A percentile compares a stretch with the other conserved stretches of the same genome.
Evolutionary conservation across 2,888 invertebrate genomes (phyloP).

Genomic region (Gnatocerus cornutus): DNA sequence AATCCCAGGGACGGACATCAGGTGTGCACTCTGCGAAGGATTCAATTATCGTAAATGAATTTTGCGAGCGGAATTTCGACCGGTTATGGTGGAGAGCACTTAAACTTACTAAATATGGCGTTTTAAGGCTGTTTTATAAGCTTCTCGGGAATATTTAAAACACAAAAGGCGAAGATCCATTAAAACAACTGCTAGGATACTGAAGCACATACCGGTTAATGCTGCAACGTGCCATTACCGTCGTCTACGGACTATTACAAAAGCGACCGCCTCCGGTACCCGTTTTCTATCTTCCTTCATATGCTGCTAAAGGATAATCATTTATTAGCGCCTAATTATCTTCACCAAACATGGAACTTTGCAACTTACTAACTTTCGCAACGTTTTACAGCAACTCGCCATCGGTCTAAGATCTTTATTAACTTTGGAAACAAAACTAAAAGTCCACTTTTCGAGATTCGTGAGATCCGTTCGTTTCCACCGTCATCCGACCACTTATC

Average conservation of each 20-base stretch:
- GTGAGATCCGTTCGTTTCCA: background rate
- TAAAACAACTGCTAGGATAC: slow-evolving; percentile 27
- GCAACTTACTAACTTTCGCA: too few species aligned
- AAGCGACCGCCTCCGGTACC: background rate
- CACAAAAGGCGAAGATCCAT: slow-evolving; percentile 26
- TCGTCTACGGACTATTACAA: slow-evolving; percentile 14
- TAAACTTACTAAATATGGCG: slow-evolving; percentile 34
- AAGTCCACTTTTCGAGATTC: background rate
- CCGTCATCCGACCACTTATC: slow-evolving; percentile 17
- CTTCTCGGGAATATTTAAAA: slow-evolving; percentile 30
- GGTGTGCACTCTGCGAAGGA: slow-evolving; percentile 37
- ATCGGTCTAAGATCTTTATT: background rate
- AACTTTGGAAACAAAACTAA: too few species aligned
- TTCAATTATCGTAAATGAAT: slow-evolving; percentile 48
- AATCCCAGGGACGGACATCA: slow-evolving; percentile 44
- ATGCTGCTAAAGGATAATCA: slow-evolving; percentile 7
- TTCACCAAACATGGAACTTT: background rate
- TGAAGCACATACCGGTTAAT: slow-evolving; percentile 11
- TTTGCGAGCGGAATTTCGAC: slow-evolving; percentile 28
- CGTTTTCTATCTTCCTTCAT: slow-evolving; percentile 9
- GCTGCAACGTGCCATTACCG: slow-evolving; percentile 15
- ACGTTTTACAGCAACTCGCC: background rate
- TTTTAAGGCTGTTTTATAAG: slow-evolving; percentile 25
- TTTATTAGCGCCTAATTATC: slow-evolving; percentile 7
- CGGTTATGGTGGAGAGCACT: slow-evolving; percentile 26